Percentiles rank a stretch among this genome's conserved stretches.
phyloP scores from a whole-genome alignment of 1,140 invertebrate genomes.

The Calosoma granatense region DNA sequence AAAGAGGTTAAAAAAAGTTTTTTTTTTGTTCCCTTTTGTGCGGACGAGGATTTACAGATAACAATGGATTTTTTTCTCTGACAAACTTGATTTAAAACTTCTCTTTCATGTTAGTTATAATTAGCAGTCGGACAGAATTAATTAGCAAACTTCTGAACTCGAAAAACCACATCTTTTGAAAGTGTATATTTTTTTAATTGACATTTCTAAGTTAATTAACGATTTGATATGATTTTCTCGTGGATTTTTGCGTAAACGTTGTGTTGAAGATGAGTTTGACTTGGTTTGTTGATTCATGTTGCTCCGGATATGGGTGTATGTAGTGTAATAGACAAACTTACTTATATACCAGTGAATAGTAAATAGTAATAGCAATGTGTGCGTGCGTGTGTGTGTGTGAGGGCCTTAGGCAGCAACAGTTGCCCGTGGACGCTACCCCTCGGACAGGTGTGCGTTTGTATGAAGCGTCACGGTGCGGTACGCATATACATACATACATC shows the following conservation, averaged over 20 bases:
- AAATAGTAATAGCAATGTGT: no score
- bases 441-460: neutral
- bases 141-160: conserved; percentile 6
- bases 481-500: conserved; percentile 3
- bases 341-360: no score
- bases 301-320: no score
- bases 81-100: conserved; percentile 9
- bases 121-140: conserved; percentile 6
- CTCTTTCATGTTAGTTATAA: conserved; percentile 8
- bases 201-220: conserved; percentile 6
- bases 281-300: no score
- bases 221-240: neutral
- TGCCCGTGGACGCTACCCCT: neutral
- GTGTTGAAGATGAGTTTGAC: no score
- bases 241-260: no score
- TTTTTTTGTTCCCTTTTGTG: neutral
- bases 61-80: conserved; percentile 8
- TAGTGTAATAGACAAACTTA: no score
- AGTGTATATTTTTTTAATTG: conserved; percentile 7
- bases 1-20: neutral
- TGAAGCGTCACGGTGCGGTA: neutral
- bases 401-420: conserved; percentile 5
- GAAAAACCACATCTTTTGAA: conserved; percentile 4
- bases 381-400: no score
- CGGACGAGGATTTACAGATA: conserved; percentile 3